Conservation (phyloP, 2,888 invertebrate species). For the Bedellia somnulentella region DNA sequence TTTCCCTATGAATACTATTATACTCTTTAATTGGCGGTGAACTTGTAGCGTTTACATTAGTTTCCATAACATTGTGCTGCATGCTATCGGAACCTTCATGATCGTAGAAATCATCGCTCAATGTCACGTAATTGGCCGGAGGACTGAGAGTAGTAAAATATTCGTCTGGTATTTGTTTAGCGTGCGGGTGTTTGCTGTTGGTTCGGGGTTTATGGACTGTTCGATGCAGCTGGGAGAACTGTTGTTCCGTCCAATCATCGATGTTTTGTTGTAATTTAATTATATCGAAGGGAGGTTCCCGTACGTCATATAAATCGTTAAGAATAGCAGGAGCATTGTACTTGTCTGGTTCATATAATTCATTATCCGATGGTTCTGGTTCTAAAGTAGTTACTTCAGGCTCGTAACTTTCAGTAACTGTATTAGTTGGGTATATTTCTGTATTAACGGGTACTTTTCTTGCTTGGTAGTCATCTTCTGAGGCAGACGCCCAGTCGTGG, state of each 20-base stretch:
- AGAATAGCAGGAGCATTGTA: conserved; percentile 33
- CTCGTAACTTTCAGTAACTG: background rate
- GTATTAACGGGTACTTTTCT: conserved; percentile 48
- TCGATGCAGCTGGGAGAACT: conserved; percentile 61
- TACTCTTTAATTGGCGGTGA: conserved; percentile 27
- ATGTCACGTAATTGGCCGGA: conserved; percentile 24
- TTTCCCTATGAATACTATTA: conserved; percentile 32
- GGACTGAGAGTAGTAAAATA: conserved; percentile 69
- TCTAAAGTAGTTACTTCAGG: conserved; percentile 25
- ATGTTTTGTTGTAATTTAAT: conserved; percentile 78
- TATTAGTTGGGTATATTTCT: conserved; percentile 13
- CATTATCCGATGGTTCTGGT: conserved; percentile 21
- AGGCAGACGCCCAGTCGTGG: conserved; percentile 21
- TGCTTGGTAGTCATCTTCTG: conserved; percentile 37
- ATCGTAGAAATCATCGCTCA: conserved; percentile 37
- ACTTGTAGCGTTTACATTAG: conserved; percentile 18
- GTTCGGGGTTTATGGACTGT: conserved; percentile 43
- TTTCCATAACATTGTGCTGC: conserved; percentile 35
- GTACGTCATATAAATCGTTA: conserved; percentile 41
- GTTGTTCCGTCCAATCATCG: conserved; percentile 82
- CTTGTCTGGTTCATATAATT: conserved; percentile 53
- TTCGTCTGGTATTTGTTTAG: conserved; percentile 78
- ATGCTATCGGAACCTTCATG: conserved; percentile 51
- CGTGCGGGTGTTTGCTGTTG: conserved; percentile 59
- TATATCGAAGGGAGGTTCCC: conserved; percentile 68